Conservation (phyloP, 64 coral and sea anemone species). For the Montipora cactus region DNA sequence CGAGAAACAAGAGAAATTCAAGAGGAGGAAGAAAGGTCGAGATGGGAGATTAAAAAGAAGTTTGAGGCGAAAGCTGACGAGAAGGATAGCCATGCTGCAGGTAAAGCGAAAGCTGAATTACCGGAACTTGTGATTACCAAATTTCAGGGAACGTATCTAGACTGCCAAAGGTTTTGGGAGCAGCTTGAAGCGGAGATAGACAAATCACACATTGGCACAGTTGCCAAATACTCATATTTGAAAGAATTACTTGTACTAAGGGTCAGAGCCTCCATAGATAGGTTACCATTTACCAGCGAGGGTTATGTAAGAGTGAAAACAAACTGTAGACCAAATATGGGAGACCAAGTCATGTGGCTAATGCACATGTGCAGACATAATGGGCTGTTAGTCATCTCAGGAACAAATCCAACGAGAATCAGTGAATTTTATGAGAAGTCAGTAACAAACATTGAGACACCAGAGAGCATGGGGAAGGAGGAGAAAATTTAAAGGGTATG, state of each 20-base stretch:
- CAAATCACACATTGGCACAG: constrained; percentile 52
- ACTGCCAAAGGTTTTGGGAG: constrained; percentile 57
- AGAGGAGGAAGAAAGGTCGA: constrained; percentile 16
- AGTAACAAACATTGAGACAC: background rate
- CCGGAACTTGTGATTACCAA: constrained; percentile 50
- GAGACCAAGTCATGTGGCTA: constrained; percentile 53
- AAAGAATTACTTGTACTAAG: constrained; percentile 63
- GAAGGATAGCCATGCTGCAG: constrained; percentile 29
- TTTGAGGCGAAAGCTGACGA: constrained; percentile 11
- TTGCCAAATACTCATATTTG: constrained; percentile 69
- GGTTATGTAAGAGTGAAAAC: constrained; percentile 42
- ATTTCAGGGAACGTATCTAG: constrained; percentile 68
- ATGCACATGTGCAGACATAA: constrained; percentile 62
- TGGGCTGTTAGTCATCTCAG: constrained; percentile 14
- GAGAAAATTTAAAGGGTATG: constrained; percentile 50
- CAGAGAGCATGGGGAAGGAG: constrained; percentile 45
- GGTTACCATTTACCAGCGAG: constrained; percentile 57
- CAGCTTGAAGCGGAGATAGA: constrained; percentile 69
- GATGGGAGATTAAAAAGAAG: constrained; percentile 19
- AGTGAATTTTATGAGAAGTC: constrained; percentile 48
- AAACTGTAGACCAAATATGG: constrained; percentile 63
- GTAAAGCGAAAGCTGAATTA: constrained; percentile 53
- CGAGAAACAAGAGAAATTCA: constrained; percentile 15
- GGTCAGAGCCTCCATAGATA: constrained; percentile 44
- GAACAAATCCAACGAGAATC: constrained; percentile 20